A percentile compares a stretch with the other conserved stretches of the same genome.
Conservation (phyloP, 2,113 vertebrate species). For the Dipodomys spectabilis region DNA sequence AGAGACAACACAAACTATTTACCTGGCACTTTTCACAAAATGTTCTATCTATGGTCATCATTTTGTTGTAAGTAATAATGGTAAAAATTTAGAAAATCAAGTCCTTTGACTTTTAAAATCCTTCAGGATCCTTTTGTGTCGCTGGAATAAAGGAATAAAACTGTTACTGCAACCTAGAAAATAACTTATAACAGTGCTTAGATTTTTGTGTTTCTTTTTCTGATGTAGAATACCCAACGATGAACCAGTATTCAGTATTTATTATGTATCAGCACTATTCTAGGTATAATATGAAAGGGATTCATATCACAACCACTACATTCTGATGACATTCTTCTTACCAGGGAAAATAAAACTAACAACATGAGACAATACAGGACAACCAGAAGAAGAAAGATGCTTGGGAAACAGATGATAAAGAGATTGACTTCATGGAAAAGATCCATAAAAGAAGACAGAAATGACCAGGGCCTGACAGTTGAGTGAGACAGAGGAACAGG, state of each 20-base stretch:
- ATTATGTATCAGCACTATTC: neutral
- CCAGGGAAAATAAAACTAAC: neutral
- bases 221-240: neutral
- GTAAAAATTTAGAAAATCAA: slow-evolving; percentile 23
- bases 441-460: neutral
- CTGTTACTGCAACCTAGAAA: slow-evolving; percentile 14
- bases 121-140: slow-evolving; percentile 17
- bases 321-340: neutral
- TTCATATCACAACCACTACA: neutral
- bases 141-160: slow-evolving; percentile 42
- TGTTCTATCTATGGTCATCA: neutral
- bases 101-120: neutral
- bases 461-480: neutral
- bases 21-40: neutral
- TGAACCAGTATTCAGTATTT: neutral
- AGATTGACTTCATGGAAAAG: neutral
- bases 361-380: slow-evolving; percentile 1
- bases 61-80: neutral
- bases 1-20: neutral
- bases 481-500: neutral
- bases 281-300: neutral
- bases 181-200: neutral
- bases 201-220: neutral
- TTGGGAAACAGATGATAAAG: neutral
- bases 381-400: neutral